Evolutionary conservation across 2,797 vertebrate genomes (phyloP).

Genomic region (Chromobotia macracanthus): DNA sequence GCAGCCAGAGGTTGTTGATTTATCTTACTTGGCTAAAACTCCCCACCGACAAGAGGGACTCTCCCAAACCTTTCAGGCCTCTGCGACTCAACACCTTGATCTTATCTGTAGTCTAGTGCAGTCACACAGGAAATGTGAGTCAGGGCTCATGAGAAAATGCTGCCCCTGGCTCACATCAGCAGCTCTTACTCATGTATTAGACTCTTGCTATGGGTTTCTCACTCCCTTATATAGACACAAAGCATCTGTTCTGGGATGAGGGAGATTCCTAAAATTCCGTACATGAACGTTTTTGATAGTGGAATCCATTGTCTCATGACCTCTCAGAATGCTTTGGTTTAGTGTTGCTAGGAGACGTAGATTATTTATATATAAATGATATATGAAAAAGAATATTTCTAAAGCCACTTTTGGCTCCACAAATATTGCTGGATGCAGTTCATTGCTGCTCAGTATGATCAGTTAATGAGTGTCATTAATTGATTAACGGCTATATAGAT

Average conservation of each 20-base stretch:
- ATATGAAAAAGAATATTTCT: no score
- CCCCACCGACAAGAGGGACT: not conserved
- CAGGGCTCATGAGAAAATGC: slow-evolving; percentile 59
- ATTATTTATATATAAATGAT: slow-evolving; percentile 17
- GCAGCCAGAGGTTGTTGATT: not conserved
- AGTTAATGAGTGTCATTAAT: no score
- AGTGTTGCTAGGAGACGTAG: slow-evolving; percentile 38
- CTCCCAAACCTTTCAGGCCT: not conserved
- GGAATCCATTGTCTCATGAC: slow-evolving; percentile 28
- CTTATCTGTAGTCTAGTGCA: no score
- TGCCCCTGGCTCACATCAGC: no score
- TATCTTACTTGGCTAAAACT: not conserved
- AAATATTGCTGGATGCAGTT: no score
- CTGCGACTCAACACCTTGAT: no score
- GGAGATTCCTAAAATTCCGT: slow-evolving; percentile 57
- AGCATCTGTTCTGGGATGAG: slow-evolving; percentile 36
- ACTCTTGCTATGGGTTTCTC: slow-evolving; percentile 9
- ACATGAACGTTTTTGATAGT: slow-evolving; percentile 9
- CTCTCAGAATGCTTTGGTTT: slow-evolving; percentile 39
- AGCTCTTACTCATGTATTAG: slow-evolving; percentile 42
- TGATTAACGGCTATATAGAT: no score
- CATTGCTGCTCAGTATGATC: no score
- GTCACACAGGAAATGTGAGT: slow-evolving; percentile 48
- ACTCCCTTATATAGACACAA: slow-evolving; percentile 59
- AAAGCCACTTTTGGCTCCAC: no score